Evolutionary conservation across 1,140 invertebrate species (phyloP).

Genomic region (Lasaia peninsularis): DNA sequence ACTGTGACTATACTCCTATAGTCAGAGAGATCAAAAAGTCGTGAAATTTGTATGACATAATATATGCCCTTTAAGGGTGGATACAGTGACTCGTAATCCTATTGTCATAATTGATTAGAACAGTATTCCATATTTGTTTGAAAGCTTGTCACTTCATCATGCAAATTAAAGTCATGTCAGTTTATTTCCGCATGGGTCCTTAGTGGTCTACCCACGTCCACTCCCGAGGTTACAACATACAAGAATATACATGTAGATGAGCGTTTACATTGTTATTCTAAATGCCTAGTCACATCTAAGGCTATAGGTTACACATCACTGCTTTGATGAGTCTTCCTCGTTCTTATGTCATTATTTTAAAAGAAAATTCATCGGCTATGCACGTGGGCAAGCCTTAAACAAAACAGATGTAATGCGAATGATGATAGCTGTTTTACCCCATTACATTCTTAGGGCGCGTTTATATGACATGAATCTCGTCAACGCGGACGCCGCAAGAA

Average conservation of each 20-base stretch:
- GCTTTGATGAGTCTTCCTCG: conserved; percentile 31
- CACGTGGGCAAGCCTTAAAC: not conserved
- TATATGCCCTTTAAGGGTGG: too few species aligned
- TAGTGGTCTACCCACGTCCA: conserved; percentile 57
- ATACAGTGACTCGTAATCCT: not conserved
- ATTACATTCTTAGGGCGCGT: too few species aligned
- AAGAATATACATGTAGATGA: conserved; percentile 37
- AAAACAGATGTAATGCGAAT: not conserved
- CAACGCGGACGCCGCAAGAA: too few species aligned
- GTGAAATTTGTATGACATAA: too few species aligned
- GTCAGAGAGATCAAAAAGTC: too few species aligned
- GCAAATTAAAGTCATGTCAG: not conserved
- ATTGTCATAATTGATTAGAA: not conserved
- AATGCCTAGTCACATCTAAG: conserved; percentile 35
- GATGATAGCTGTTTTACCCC: too few species aligned
- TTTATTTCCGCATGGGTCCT: conserved; percentile 56
- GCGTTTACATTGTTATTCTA: conserved; percentile 57
- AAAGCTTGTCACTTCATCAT: not conserved
- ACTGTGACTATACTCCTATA: too few species aligned
- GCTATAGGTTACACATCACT: conserved; percentile 32
- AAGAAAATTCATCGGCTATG: conserved; percentile 1
- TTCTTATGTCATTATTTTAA: conserved; percentile 18
- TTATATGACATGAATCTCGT: too few species aligned
- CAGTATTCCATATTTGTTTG: not conserved
- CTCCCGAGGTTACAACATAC: conserved; percentile 46